Evolutionary conservation across 2,797 vertebrate species (phyloP), one percentile per base, ranked within the genome.

Genomic region (Helostoma temminkii): DNA sequence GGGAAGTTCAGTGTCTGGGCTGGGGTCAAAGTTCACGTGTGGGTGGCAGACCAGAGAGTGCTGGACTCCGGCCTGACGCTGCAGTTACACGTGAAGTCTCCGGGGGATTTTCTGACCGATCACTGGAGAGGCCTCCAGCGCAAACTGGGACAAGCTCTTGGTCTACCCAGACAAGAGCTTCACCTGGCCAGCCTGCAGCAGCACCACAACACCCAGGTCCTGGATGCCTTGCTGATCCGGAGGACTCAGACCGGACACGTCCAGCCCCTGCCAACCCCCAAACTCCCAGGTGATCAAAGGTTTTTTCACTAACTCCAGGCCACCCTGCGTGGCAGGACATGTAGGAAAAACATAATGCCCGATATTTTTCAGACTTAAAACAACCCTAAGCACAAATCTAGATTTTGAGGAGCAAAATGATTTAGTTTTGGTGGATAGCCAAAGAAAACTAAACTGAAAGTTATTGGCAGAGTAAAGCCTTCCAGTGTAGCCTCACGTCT

Each of bases 141-240:
- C 34, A 95, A 91, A 43, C 89, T 99, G 71, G 93, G 94, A 7
- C 88, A 92, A 3, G 45, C 89, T 25, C 91, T 98, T 14, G 89
- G 91, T 65, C 76, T 96, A 1, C 89, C 90, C 56, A 83, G 92
- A 19, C 94, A 96, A 30, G 93, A 95, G 79, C 93, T 99, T 18
- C 95, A 96, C 66, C 90, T 98, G 91, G 96, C 95, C 88, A 98
- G 98, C 87, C 92, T 99, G 21, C 98, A 99, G 92, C 95, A 95
- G 22, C 89, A 88, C 1, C 91, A 91, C 1, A 28, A 84, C 25
- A 54, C 88, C 0, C 75, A 84, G 1, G 89, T 89, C 3, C 92
- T 98, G 83, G 96, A 99, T 21, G 89, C 94, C 45, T 94, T 99
- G 54, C 83, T 99, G 69, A 89, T 96, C 63, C 91, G 95, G 21